Base-by-base conservation (phyloP, 2,113 vertebrate genomes). In the Fregata magnificens region DNA sequence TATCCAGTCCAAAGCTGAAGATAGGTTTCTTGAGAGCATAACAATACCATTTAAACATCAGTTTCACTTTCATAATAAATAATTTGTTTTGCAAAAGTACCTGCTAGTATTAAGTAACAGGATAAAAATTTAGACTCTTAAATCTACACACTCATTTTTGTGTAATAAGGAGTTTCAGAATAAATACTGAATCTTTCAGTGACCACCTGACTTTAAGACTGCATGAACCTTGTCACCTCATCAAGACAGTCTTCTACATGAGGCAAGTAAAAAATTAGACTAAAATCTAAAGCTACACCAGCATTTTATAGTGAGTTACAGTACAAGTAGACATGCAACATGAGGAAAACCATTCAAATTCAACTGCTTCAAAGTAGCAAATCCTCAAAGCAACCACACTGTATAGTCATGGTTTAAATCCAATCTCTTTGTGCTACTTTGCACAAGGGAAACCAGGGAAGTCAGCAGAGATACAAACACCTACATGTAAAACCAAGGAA, bases 241-340 rank as follows among this genome's bases (percentile, higher is more conserved):
- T 92, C 24, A 81, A 83, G 29, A 86, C 25, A 76, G 87, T 70
- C 53, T 77, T 79, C 53, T 90, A 62, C 73, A 74, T 40, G 38
- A 61, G 34, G 32, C 42, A 95, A 81, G 29, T 85, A 71, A 93
- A 93, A 95, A 47, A 32, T 47, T 10, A 76, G 72, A 72, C 79
- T 73, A 66, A 92, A 97, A 95, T 92, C 93, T 95, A 94, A 97
- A 87, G 82, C 81, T 95, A 91, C 29, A 47, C 9, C 65, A 92
- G 38, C 86, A 81, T 96, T 82, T 87, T 59, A 91, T 14, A 94
- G 20, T 8, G 4, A 88, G 42, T 90, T 89, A 95, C 84, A 96
- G 70, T 92, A 92, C 42, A 92, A 70, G 56, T 0, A 86, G 71
- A 79, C 62, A 62, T 55, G 63, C 92, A 93, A 90, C 49, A 87